A percentile compares a stretch with the other conserved stretches of the same genome.
Conservation (phyloP, 2,113 vertebrate genomes). For the Takifugu flavidus region DNA sequence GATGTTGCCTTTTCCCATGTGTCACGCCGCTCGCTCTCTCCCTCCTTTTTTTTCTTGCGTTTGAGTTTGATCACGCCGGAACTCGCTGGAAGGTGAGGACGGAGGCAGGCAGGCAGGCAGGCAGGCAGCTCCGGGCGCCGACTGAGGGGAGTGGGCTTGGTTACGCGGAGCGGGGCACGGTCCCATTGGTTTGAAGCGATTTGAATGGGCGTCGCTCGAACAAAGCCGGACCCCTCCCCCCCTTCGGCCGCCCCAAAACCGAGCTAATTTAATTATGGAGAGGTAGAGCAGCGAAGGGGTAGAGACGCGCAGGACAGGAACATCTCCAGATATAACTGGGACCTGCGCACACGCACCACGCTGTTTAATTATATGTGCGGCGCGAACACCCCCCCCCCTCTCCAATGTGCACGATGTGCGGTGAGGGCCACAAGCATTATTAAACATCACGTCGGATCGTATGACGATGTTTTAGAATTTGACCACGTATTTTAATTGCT, state of each 20-base stretch:
- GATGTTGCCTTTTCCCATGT: slow-evolving; percentile 72
- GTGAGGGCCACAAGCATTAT: no score
- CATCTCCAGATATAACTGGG: slow-evolving; percentile 32
- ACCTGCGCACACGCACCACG: slow-evolving; percentile 44
- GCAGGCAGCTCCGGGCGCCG: slow-evolving; percentile 69
- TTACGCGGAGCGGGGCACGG: slow-evolving; percentile 66
- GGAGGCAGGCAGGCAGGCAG: slow-evolving; percentile 42
- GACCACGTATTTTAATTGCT: no score
- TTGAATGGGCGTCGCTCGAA: slow-evolving; percentile 78
- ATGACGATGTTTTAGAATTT: no score
- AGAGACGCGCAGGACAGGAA: slow-evolving; percentile 44
- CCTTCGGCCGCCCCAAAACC: slow-evolving; percentile 75
- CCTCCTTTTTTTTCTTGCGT: slow-evolving; percentile 56
- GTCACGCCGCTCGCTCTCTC: slow-evolving; percentile 41
- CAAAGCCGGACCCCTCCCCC: slow-evolving; percentile 67
- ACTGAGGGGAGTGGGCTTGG: slow-evolving; percentile 70
- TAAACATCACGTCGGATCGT: no score
- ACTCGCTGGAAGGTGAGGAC: slow-evolving; percentile 52
- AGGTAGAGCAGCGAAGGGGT: slow-evolving; percentile 57
- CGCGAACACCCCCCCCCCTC: slow-evolving; percentile 15
- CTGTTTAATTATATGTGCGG: slow-evolving; percentile 42
- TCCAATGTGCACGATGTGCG: not conserved
- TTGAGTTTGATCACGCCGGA: slow-evolving; percentile 51
- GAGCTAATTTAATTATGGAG: slow-evolving; percentile 88
- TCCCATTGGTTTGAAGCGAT: slow-evolving; percentile 68